A percentile compares a stretch with the other conserved stretches of the same genome.
Conservation (phyloP, 2,113 vertebrate genomes). For the Xyrauchen texanus region DNA sequence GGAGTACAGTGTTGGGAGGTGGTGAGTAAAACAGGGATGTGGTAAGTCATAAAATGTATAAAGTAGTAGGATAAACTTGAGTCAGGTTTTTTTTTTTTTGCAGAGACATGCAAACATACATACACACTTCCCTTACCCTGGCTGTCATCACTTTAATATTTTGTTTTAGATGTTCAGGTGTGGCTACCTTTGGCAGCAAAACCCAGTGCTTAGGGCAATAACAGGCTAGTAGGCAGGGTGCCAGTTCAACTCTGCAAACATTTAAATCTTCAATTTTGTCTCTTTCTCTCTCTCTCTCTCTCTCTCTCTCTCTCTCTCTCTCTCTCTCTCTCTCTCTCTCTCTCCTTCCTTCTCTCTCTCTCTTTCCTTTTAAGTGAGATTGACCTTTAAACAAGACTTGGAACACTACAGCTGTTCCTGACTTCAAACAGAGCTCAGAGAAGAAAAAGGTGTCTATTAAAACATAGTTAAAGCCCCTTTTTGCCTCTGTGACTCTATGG, state of each 20-base stretch:
- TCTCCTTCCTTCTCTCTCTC: conserved; percentile 65
- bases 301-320: no score
- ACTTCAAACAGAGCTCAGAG: conserved; percentile 71
- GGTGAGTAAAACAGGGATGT: conserved; percentile 11
- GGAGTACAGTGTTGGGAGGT: not conserved
- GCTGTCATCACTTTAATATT: conserved; percentile 46
- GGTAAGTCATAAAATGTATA: not conserved
- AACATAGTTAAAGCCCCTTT: conserved; percentile 72
- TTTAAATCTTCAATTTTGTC: conserved; percentile 76
- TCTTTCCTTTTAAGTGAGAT: conserved; percentile 67
- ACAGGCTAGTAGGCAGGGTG: conserved; percentile 79
- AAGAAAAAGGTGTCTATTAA: conserved; percentile 76
- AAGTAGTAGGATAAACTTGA: conserved; percentile 64
- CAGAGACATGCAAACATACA: conserved; percentile 42
- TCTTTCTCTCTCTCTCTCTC: conserved; percentile 68
- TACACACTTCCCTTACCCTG: conserved; percentile 31
- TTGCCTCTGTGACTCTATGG: conserved; percentile 67
- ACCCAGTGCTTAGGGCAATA: conserved; percentile 77
- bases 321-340: no score
- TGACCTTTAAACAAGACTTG: conserved; percentile 81
- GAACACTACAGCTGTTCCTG: conserved; percentile 78
- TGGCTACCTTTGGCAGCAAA: conserved; percentile 79
- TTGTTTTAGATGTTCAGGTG: conserved; percentile 73
- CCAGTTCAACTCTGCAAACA: conserved; percentile 81
- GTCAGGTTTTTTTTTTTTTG: conserved; percentile 21